Base-by-base conservation (phyloP, 1,140 invertebrate species). In the Drosophila biarmipes region DNA sequence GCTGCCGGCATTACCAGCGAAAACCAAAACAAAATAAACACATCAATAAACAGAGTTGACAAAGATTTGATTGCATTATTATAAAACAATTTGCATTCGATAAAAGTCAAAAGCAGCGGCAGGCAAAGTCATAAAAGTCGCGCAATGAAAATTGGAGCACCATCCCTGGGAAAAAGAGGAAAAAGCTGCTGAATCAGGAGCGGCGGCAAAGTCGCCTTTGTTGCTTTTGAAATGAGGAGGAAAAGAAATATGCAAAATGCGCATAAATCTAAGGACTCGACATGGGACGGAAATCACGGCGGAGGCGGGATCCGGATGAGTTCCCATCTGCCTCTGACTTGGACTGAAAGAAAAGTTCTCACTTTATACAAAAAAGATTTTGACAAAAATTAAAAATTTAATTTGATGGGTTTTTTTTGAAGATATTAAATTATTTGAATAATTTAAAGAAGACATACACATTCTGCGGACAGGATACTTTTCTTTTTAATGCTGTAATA, bases 81-180 rank as follows among this genome's bases (percentile, higher is more conserved):
- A 86, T 77, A 86, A 86, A 86, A 86, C 82, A 86, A 86, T 86
- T 86, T 86, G 82, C 84, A 86, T 86, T 87, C 82, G 78, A 86
- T 86, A 89, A 86, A 89, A 75, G 82, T 73, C 71, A 82, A 62
- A 87, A 63, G 76, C 81, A 87, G 75, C 67, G 57, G 76, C 82
- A 64, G 71, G 64, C 74, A 82, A 75, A 78, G 74, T 89, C 82
- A 86, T 86, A 86, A 87, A 86, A 87, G 84, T 87, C 74, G 82
- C 64, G 82, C 82, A 87, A 87, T 86, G 82, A 86, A 86, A 86
- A 81, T 82, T 87, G 74, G 62, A 64, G 34, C 63, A 34, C 45
- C 35, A 10, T 14, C 11, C 14, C 10, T 56, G 27, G 35, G 19
- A 17, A 52, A 29, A 29, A 4, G 24, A 34, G 3, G n/a, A 35